Conservation (phyloP, 2,888 invertebrate species). For the Phanerotoma sp. region DNA sequence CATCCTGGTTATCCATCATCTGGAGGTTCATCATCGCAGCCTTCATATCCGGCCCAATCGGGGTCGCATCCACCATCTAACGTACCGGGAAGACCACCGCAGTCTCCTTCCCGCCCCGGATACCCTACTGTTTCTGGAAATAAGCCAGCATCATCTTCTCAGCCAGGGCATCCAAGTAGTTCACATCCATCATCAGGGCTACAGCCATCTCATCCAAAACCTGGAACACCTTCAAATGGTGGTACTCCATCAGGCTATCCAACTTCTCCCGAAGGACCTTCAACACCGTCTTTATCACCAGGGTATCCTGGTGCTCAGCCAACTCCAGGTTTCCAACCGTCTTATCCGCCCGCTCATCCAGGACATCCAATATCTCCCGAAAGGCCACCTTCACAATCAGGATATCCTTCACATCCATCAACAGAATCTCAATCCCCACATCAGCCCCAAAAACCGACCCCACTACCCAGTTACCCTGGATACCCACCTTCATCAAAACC, state of each 20-base stretch:
- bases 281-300: background rate
- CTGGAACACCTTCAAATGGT: background rate
- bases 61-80: no score
- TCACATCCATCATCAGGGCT: background rate
- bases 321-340: no score
- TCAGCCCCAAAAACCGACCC: conserved; percentile 33
- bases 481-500: conserved; percentile 38
- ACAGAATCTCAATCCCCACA: background rate
- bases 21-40: no score
- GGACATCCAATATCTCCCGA: no score
- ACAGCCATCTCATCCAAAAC: background rate
- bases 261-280: no score
- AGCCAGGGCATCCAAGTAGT: background rate
- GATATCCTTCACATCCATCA: conserved; percentile 38
- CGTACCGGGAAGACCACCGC: no score
- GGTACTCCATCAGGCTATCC: background rate
- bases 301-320: no score
- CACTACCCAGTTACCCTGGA: conserved; percentile 43
- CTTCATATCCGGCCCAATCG: no score
- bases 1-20: no score
- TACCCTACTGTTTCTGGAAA: no score
- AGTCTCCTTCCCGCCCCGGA: background rate
- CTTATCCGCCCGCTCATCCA: no score
- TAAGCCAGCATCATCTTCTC: no score
- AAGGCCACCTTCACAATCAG: conserved; percentile 48